A percentile compares a stretch with the other conserved stretches of the same genome.
These are phyloP conservation scores for Andrena cerasifolii DNA, from an alignment of 1,140 invertebrate genomes.

Conservation along the genomic window DNA sequence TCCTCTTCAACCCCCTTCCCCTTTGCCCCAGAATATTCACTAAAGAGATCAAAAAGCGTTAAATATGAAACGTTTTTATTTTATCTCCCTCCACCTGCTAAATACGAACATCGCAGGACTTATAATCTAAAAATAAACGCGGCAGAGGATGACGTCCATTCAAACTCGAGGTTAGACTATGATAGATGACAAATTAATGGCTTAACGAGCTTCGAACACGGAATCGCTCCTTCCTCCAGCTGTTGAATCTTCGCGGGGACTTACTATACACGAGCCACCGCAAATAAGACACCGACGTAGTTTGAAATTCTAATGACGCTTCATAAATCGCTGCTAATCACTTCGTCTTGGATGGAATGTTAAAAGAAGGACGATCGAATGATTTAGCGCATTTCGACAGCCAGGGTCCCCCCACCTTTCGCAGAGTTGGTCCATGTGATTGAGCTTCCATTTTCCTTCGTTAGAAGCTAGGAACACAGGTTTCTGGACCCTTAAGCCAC, in stretches of 20 bases:
- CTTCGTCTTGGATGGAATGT: neutral
- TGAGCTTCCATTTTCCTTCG: too few relatives aligned
- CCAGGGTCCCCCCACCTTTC: neutral
- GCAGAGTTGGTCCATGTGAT: too few relatives aligned
- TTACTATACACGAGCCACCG: too few relatives aligned
- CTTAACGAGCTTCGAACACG: neutral
- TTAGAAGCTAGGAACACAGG: too few relatives aligned
- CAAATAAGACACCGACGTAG: neutral
- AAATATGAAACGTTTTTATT: too few relatives aligned
- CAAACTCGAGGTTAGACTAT: neutral
- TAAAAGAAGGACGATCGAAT: neutral
- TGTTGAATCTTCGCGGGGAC: neutral
- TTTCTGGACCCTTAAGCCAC: too few relatives aligned
- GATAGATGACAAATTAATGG: neutral
- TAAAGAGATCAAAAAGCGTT: too few relatives aligned
- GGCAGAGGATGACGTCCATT: neutral
- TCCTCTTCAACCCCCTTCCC: neutral
- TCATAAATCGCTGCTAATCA: neutral
- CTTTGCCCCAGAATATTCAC: too few relatives aligned
- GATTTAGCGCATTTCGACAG: neutral
- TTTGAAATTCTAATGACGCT: conserved; percentile 13
- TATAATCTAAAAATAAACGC: conserved; percentile 1
- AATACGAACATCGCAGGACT: neutral
- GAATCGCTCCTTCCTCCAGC: neutral
- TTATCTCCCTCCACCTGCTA: too few relatives aligned